Conservation (phyloP, 2,113 vertebrate genomes). For the Calonectris borealis region DNA sequence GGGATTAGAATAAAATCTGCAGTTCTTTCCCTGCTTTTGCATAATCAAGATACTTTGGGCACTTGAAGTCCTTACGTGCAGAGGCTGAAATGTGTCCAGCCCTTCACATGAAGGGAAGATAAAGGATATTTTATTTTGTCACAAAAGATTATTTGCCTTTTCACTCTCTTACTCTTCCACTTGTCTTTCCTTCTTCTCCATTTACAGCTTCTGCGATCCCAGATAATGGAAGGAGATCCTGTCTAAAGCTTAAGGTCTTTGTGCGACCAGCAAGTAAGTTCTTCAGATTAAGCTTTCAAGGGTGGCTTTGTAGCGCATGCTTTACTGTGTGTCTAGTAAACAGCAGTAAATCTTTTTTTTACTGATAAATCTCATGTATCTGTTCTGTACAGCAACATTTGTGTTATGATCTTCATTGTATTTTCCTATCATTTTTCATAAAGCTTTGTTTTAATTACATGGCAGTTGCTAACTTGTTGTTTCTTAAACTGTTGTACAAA, state of each 20-base stretch:
- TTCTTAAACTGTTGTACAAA: slow-evolving; percentile 75
- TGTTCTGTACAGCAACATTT: slow-evolving; percentile 70
- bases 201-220: slow-evolving; percentile 91
- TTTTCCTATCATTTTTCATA: slow-evolving; percentile 77
- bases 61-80: neutral
- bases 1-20: neutral
- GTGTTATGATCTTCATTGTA: slow-evolving; percentile 65
- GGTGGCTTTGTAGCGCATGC: slow-evolving; percentile 62
- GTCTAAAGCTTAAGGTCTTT: slow-evolving; percentile 97
- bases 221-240: slow-evolving; percentile 92
- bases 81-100: neutral
- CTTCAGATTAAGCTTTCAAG: slow-evolving; percentile 37
- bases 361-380: slow-evolving; percentile 70
- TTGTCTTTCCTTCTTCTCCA: slow-evolving; percentile 33
- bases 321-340: slow-evolving; percentile 69
- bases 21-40: neutral
- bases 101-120: neutral
- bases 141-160: slow-evolving; percentile 1
- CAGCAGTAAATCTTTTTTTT: slow-evolving; percentile 53
- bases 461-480: slow-evolving; percentile 82
- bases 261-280: slow-evolving; percentile 98
- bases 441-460: slow-evolving; percentile 73
- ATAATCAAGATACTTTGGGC: neutral
- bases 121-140: neutral
- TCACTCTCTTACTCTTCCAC: neutral